Conservation (phyloP, 2,888 invertebrate genomes). For the Agrenia bidenticulata region DNA sequence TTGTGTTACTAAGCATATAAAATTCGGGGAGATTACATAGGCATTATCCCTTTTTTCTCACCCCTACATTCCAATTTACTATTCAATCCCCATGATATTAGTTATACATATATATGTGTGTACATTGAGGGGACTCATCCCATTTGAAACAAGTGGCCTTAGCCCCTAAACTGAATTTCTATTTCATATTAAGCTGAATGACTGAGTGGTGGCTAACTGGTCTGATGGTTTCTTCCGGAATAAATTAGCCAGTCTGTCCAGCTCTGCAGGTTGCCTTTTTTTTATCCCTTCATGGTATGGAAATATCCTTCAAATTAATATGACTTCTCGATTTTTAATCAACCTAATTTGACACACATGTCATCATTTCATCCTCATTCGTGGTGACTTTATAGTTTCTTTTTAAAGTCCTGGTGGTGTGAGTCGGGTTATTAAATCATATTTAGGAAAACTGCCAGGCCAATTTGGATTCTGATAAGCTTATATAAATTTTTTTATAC, state of each 20-base stretch:
- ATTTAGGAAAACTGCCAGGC: neutral
- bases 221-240: constrained; percentile 10
- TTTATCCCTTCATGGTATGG: constrained; percentile 7
- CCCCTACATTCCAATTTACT: constrained; percentile 24
- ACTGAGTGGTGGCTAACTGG: constrained; percentile 2
- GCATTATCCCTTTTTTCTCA: constrained; percentile 43
- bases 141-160: neutral
- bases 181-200: neutral
- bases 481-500: neutral
- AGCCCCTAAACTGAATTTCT: constrained; percentile 5
- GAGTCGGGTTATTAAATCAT: neutral
- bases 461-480: neutral
- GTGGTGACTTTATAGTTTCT: neutral
- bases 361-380: constrained; percentile 13
- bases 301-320: constrained; percentile 20
- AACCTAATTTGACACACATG: constrained; percentile 49
- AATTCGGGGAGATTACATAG: constrained; percentile 33
- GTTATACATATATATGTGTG: neutral
- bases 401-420: neutral
- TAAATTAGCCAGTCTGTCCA: constrained; percentile 9
- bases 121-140: no score
- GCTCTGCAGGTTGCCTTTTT: constrained; percentile 14
- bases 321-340: constrained; percentile 39
- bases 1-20: constrained; percentile 20
- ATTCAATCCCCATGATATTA: constrained; percentile 2